phyloP scores from a whole-genome alignment of 2,113 vertebrate species.

The Mesocricetus auratus region DNA sequence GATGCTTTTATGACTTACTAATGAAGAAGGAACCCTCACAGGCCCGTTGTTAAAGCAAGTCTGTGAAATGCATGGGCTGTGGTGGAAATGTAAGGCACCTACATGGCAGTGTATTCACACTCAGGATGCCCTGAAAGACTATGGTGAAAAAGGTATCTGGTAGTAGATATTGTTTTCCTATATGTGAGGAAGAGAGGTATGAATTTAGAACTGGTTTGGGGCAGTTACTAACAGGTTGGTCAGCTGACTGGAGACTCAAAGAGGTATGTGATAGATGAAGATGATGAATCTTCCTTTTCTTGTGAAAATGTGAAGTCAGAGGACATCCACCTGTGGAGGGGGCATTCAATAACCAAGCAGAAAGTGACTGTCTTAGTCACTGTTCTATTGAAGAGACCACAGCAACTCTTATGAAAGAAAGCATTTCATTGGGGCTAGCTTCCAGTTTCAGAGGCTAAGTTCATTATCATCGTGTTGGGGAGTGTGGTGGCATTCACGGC shows the following conservation, averaged over 20 bases:
- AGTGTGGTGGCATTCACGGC: neutral
- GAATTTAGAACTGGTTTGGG: neutral
- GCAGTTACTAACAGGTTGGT: neutral
- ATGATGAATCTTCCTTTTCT: neutral
- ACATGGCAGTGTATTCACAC: neutral
- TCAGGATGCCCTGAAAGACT: neutral
- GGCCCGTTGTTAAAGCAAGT: neutral
- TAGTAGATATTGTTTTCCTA: neutral
- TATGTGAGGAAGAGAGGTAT: neutral
- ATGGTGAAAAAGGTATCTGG: neutral
- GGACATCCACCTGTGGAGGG: neutral
- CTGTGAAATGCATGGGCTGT: neutral
- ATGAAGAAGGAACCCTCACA: neutral
- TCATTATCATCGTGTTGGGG: neutral
- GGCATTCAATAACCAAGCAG: neutral
- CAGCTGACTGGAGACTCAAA: neutral
- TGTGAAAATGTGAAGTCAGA: neutral
- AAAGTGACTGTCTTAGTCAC: neutral
- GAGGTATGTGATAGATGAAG: neutral
- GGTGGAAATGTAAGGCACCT: neutral
- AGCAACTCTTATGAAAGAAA: neutral
- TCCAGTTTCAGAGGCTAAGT: neutral
- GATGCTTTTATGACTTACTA: neutral
- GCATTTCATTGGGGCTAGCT: neutral
- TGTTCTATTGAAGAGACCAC: neutral